Base-by-base conservation (phyloP, 2,797 vertebrate genomes). In the Momotus momota region DNA sequence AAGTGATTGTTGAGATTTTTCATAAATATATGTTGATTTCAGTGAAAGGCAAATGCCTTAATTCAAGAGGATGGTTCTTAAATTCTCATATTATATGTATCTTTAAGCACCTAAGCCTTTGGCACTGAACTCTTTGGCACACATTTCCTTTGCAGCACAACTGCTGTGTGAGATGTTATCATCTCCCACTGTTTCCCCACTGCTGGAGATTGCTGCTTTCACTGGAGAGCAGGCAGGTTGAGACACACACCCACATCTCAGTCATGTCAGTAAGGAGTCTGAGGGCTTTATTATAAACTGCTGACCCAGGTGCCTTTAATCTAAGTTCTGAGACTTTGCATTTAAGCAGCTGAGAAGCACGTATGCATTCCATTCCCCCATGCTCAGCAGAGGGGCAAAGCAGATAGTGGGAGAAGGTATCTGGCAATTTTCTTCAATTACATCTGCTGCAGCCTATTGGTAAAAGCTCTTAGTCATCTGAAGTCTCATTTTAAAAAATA, bases 381-480 rank as follows among this genome's bases (percentile, higher is more conserved):
- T 81, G 52, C 60, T 95, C 92, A 94, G 71, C 78, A 80, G 66
- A 88, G 81, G 66, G 73, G 55, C 62, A 77, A 64, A 95, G 67
- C 27, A 86, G 90, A 62, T 60, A 94, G 51, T 62, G 43, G 15
- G 45, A 84, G 64, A 94, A 90, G 64, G 43, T 67, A 82, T 80
- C 66, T 80, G 40, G 81, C 81, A 90, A 77, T 85, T 93, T 88
- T 82, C 78, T 82, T 54, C 81, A 86, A 84, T 84, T 96, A 64
- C 17, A 26, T 86, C 73, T 83, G 15, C 67, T 86, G 43, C 62
- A 66, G 62, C 45, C 40, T 52, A 8, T 25, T 82, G 55, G 64
- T 79, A 90, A 88, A 85, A 73, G 20, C 60, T 48, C 43, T 84
- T 57, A 86, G 70, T 88, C 46, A 86, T 79, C 73, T 64, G 81